A percentile compares a stretch with the other conserved stretches of the same genome.
phyloP scores from a whole-genome alignment of 2,797 vertebrate species.

The Melopsittacus undulatus region DNA sequence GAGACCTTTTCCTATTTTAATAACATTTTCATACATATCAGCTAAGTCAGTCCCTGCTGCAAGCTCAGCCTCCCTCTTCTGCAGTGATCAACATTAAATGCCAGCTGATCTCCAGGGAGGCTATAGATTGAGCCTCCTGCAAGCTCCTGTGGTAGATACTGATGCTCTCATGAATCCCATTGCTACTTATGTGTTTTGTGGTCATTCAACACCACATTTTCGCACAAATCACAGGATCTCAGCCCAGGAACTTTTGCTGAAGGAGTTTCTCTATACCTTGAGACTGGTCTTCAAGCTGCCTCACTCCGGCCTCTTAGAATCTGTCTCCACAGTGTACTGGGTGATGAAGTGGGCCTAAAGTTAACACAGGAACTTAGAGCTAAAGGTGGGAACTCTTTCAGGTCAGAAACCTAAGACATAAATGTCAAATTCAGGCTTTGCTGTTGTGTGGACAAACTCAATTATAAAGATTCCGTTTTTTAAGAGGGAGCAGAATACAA shows the following conservation, averaged over 20 bases:
- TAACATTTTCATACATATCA: constrained; percentile 31
- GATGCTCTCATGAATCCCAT: background rate
- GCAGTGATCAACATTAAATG: constrained; percentile 60
- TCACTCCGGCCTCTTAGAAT: background rate
- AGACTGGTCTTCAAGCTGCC: background rate
- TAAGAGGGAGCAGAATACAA: background rate
- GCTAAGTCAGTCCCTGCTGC: constrained; percentile 24
- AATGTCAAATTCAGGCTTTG: background rate
- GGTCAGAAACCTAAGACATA: background rate
- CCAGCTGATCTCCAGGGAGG: constrained; percentile 30
- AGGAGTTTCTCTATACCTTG: background rate
- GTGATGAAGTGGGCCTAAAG: background rate
- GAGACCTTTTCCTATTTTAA: constrained; percentile 51
- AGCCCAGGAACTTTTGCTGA: background rate
- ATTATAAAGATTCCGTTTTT: background rate
- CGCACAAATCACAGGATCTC: constrained; percentile 7
- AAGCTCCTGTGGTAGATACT: background rate
- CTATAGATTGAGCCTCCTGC: background rate
- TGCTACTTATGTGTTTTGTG: background rate
- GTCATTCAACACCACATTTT: constrained; percentile 2
- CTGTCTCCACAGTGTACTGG: background rate
- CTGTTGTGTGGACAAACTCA: background rate
- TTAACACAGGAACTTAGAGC: background rate
- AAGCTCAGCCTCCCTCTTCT: constrained; percentile 35
- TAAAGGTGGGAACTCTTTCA: background rate